Evolutionary conservation across 2,888 invertebrate species (phyloP).

Genomic region (Chromoteleia sp.): DNA sequence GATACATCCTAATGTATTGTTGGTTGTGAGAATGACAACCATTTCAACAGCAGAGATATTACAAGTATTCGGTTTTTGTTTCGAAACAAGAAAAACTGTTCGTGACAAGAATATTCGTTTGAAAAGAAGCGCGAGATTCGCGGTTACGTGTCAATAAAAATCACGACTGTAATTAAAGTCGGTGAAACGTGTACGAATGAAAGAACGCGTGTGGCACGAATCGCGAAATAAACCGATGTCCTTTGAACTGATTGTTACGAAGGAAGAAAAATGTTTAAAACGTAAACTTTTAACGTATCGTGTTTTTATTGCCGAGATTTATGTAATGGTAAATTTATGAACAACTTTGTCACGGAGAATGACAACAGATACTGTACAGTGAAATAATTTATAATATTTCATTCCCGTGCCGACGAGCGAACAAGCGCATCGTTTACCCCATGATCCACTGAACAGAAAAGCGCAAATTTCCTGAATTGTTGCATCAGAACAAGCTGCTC

Average conservation of each 20-base stretch:
- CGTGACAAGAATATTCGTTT: too few relatives aligned
- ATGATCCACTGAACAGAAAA: conserved; percentile 64
- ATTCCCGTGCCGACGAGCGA: conserved; percentile 53
- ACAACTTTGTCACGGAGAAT: conserved; percentile 52
- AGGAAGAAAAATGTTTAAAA: conserved; percentile 26
- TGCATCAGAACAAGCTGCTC: conserved; percentile 54
- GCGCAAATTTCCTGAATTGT: conserved; percentile 62
- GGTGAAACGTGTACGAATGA: conserved; percentile 7
- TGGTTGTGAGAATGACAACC: too few relatives aligned
- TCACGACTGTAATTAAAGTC: conserved; percentile 15
- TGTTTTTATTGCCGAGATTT: conserved; percentile 42
- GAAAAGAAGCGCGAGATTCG: too few relatives aligned
- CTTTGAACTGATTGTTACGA: conserved; percentile 35
- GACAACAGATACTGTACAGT: conserved; percentile 41
- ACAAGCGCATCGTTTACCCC: conserved; percentile 57
- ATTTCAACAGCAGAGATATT: too few relatives aligned
- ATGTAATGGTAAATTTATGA: conserved; percentile 51
- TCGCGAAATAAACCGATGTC: conserved; percentile 33
- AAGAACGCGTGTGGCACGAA: background rate
- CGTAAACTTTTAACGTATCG: conserved; percentile 44
- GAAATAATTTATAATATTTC: conserved; percentile 67
- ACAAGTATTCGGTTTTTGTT: too few relatives aligned
- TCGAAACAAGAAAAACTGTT: too few relatives aligned
- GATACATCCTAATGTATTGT: background rate
- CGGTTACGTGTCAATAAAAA: too few relatives aligned